Evolutionary conservation across 2,113 vertebrate genomes (phyloP), one percentile per base, ranked within the genome.

Genomic region (Elephantulus edwardii): DNA sequence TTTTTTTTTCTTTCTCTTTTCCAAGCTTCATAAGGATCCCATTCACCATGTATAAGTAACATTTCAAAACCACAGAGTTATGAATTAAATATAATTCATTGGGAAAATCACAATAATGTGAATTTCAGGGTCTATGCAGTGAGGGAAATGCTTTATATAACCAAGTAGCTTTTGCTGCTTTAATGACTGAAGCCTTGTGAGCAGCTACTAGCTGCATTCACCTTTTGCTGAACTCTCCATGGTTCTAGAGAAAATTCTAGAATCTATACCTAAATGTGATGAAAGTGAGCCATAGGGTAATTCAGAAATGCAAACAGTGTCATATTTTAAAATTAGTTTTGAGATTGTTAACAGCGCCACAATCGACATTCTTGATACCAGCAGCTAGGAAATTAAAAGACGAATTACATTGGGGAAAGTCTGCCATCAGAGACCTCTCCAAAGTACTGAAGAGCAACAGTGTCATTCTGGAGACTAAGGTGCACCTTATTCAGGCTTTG

Each of bases 171-270:
- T 80, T 78, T 62, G 38, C 35, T 77, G 62, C 82, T 26, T 66
- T 5, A 6, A 11, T 26, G 35, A 79, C 26, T 1, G 16, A 76
- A 77, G 0, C 0, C 17, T 74, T 54, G 20, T 14, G 75, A 54
- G 54, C 8, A 14, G 20, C 68, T 86, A 20, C 20, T 22, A 54
- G 46, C 50, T 1, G 4, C 9, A 24, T 33, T 28, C 22, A 2
- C 26, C 46, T 60, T 2, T 2, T 6, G 58, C 78, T 22, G n/a
- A 84, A 33, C 9, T 14, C 6, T 20, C 7, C 22, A 71, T 33
- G 11, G 50, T 30, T 6, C 5, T 16, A 84, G 22, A 88, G 79
- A 94, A 86, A 22, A 6, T 80, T 88, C 89, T 81, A 88, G 83
- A 89, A 84, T 19, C 28, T 44, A 12, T 5, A 40, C 20, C 38